Conservation (phyloP, 2,888 invertebrate genomes). For the Pseudeuparius sepicola region DNA sequence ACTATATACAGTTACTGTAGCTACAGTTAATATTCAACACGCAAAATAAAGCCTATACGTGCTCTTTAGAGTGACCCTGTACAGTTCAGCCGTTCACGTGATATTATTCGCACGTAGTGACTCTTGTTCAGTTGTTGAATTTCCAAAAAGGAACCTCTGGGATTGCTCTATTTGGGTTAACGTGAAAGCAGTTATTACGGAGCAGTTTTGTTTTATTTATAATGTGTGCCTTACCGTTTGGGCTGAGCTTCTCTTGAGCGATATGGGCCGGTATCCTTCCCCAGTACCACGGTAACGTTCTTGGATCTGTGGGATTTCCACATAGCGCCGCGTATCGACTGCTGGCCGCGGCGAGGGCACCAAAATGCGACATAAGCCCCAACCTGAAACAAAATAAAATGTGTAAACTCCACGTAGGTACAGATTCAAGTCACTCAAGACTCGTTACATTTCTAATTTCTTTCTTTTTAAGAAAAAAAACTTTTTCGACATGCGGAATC, state of each 20-base stretch:
- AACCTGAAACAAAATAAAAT: constrained; percentile 50
- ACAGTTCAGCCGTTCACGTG: no score
- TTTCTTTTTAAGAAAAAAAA: not conserved
- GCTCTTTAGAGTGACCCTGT: no score
- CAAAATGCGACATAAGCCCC: constrained; percentile 75
- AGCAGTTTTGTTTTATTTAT: no score
- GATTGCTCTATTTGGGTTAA: no score
- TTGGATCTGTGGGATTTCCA: constrained; percentile 37
- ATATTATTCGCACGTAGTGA: no score
- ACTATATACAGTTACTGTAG: no score
- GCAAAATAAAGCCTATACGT: no score
- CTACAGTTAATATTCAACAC: no score
- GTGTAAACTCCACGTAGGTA: no score
- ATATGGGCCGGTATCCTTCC: constrained; percentile 44
- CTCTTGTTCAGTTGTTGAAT: no score
- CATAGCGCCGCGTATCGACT: constrained; percentile 58
- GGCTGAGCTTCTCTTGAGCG: constrained; percentile 45
- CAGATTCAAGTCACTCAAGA: not conserved
- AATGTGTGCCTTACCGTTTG: constrained; percentile 68
- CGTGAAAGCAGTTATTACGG: no score
- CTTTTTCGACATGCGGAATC: constrained; percentile 13
- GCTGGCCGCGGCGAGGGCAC: constrained; percentile 56
- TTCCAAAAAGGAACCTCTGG: no score
- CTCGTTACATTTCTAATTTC: constrained; percentile 1
- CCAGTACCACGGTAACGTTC: constrained; percentile 56